Evolutionary conservation across 2,888 invertebrate species (phyloP).

Genomic region (Hipparchia sbordonii): DNA sequence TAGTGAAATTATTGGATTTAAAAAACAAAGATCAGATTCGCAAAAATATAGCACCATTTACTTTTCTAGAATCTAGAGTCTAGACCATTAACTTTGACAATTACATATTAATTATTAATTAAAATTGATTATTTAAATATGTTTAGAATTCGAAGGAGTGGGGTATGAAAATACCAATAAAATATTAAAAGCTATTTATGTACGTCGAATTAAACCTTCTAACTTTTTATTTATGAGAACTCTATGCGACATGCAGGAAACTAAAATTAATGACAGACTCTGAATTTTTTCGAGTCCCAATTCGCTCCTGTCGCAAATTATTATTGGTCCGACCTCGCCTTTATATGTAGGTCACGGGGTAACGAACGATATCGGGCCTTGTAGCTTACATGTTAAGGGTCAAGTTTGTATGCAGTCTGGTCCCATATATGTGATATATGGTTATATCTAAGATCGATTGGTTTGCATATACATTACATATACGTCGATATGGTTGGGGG

Average conservation of each 20-base stretch:
- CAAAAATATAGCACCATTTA: too few species aligned
- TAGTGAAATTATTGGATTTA: too few species aligned
- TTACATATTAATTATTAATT: too few species aligned
- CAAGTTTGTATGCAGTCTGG: conserved; percentile 49
- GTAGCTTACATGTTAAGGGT: conserved; percentile 49
- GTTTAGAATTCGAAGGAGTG: too few species aligned
- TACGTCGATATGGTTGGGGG: not conserved
- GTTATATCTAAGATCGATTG: conserved; percentile 36
- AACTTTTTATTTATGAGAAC: not conserved
- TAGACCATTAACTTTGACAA: too few species aligned
- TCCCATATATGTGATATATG: conserved; percentile 26
- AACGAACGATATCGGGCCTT: conserved; percentile 54
- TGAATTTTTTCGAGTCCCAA: conserved; percentile 49
- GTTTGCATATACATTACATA: conserved; percentile 29
- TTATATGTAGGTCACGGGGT: conserved; percentile 61
- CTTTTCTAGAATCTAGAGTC: too few species aligned
- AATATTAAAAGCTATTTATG: too few species aligned
- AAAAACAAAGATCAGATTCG: too few species aligned
- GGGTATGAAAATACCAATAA: too few species aligned
- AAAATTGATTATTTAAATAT: too few species aligned
- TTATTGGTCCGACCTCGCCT: conserved; percentile 58
- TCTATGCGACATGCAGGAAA: conserved; percentile 25
- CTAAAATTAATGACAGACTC: conserved; percentile 52
- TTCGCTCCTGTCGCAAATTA: conserved; percentile 60
- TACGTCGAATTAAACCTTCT: too few species aligned